Base-by-base conservation (phyloP, 2,797 vertebrate species). In the Lepus townsendii region DNA sequence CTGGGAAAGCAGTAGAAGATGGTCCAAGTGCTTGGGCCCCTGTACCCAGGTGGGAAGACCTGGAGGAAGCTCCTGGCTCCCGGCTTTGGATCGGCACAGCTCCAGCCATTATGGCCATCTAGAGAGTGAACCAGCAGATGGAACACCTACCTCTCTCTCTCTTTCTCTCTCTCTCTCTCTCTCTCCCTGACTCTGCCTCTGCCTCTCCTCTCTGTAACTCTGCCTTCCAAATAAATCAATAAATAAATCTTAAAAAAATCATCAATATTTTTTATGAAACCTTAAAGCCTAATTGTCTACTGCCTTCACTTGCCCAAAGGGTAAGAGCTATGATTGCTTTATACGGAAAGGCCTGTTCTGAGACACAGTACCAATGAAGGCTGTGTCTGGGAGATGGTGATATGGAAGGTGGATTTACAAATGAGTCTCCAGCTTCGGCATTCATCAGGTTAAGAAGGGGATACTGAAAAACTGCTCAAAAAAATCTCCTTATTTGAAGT, bases 401-500 rank as follows among this genome's bases (percentile, higher is more conserved):
- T 42, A 22, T 22, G 76, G 54, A 83, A 24, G 63, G 54, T 85
- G 10, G 42, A 75, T 94, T 90, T 93, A 30, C 65, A 92, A 93
- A 60, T 32, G 68, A 77, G 7, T 73, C 69, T 94, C 68, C 26
- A 63, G 68, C 35, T 60, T 79, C 62, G 65, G 60, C 7, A 80
- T 60, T 65, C 54, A 87, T 75, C 88, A 54, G 30, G 16, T 68
- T 89, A 87, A 89, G 66, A 38, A 63, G 32, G 50, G 16, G 84
- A 77, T 73, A 54, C 16, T 38, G 60, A 94, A 94, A 95, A 86
- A 20, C 80, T 85, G 35, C 75, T 85, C 73, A 76, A 19, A 75
- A 60, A 63, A 57, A 26, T 30, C 20, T 90, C 76, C 86, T 95
- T 66, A 57, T 75, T 65, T 88, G 86, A 88, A 88, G 10, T 69